Evolutionary conservation across 2,888 invertebrate genomes (phyloP), one percentile per base, ranked within the genome.

Genomic region (Zaprionus bogoriensis): DNA sequence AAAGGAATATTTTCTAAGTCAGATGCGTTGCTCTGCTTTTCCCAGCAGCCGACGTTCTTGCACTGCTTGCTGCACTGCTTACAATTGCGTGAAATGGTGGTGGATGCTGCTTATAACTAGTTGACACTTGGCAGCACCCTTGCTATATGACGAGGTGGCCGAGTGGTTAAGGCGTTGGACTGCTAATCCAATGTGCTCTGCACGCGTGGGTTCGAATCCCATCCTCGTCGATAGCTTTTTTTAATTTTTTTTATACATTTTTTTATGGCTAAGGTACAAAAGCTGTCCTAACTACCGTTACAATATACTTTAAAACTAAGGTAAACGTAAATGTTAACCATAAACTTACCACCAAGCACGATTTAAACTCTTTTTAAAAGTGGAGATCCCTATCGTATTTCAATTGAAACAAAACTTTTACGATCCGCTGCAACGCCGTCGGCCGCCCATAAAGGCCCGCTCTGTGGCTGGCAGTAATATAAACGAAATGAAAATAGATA

Each of bases 181-280:
- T 95, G 95, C 95, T 95, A 95, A 95, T 95, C 95, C 94, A 95
- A 94, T 95, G 95, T 94, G 95, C 94, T 95, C 94, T 95, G 94
- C 95, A 94, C 95, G 95, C 95, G 95, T 95, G 95, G 94, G 95
- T 95, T 95, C 95, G 95, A 95, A 95, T 95, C 95, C 94, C 95
- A 94, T 94, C 94, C 94, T 94, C 94, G 94, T 94, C 94, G 94
- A 19, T 10, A 0, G 0, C 0, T 6, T 69, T 74, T 87, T 75
- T 77, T 30, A 20, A 5, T 50, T 23, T 32, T 28, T 42, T 19
- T 39, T 19, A 41, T 14, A 23, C 32, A 3, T 2, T 14, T 23
- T 36, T 45, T 6, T 27, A 17, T 4, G 27, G 2, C 3, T 41
- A 20, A 27, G 9, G 17, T 4, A 12, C 27, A 25, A 19, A 12